These are phyloP conservation scores for Antidorcas marsupialis DNA, from an alignment of 2,113 vertebrate genomes.

Conservation along the genomic window DNA sequence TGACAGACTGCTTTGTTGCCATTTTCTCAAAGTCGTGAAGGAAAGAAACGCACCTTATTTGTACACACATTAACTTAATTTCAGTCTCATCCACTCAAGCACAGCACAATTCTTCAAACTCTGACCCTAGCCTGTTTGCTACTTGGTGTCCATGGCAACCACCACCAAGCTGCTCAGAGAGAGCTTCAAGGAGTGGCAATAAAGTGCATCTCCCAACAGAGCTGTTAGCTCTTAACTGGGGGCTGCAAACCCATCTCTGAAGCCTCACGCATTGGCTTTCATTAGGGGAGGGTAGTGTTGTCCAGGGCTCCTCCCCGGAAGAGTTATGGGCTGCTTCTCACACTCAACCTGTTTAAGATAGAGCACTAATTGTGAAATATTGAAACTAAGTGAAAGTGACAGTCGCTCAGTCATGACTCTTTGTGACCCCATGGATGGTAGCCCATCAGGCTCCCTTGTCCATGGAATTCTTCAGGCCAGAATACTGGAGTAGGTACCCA, in stretches of 20 bases:
- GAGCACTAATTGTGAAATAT: neutral
- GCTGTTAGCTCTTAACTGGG: slow-evolving; percentile 18
- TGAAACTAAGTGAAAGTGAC: neutral
- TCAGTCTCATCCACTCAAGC: slow-evolving; percentile 76
- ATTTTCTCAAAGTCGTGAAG: slow-evolving; percentile 45
- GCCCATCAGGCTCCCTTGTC: neutral
- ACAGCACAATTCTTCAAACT: slow-evolving; percentile 74
- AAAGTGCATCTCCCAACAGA: slow-evolving; percentile 60
- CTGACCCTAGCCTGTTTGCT: slow-evolving; percentile 69
- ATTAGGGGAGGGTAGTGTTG: neutral
- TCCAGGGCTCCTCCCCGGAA: neutral
- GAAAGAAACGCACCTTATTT: slow-evolving; percentile 71
- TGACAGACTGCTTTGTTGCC: slow-evolving; percentile 62
- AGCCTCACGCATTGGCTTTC: slow-evolving; percentile 23
- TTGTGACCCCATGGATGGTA: neutral
- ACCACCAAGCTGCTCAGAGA: slow-evolving; percentile 64
- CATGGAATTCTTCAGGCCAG: neutral
- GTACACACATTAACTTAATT: slow-evolving; percentile 80
- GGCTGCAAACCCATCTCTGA: neutral
- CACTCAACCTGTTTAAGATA: neutral
- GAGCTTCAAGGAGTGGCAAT: slow-evolving; percentile 66
- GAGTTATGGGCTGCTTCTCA: neutral
- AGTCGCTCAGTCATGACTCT: neutral
- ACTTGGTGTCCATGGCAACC: slow-evolving; percentile 81
- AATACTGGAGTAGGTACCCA: neutral